Conservation (phyloP, 1,140 invertebrate species). For the Philopotamus ludificatus region DNA sequence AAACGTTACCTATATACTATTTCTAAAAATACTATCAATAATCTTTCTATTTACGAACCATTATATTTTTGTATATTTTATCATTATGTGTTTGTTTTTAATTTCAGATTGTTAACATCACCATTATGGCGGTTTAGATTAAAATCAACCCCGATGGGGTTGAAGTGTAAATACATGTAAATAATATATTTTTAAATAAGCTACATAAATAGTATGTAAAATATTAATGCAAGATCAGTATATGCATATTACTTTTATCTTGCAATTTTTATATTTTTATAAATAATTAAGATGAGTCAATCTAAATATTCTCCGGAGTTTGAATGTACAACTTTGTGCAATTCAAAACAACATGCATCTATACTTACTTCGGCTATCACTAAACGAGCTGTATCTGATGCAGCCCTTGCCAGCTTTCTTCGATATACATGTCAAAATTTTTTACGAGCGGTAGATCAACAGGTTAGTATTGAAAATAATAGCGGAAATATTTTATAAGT, state of each 20-base stretch:
- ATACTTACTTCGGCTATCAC: conserved; percentile 61
- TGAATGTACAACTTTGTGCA: conserved; percentile 59
- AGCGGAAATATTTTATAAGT: background rate
- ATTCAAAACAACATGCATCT: conserved; percentile 62
- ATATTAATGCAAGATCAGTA: background rate
- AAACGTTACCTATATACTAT: background rate
- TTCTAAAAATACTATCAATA: too few species aligned
- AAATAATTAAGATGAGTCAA: conserved; percentile 47
- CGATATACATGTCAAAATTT: conserved; percentile 61
- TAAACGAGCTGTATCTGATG: conserved; percentile 57
- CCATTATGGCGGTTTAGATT: conserved; percentile 50
- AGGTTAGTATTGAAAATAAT: conserved; percentile 43
- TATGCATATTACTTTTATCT: conserved; percentile 13
- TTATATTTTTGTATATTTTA: background rate
- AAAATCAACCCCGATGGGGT: conserved; percentile 34
- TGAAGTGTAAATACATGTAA: conserved; percentile 13
- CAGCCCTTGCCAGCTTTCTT: conserved; percentile 59
- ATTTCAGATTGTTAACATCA: conserved; percentile 47
- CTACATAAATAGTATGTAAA: background rate
- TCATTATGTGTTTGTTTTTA: conserved; percentile 18
- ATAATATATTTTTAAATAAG: conserved; percentile 10
- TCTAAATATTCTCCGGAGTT: conserved; percentile 39
- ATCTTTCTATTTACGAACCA: too few species aligned
- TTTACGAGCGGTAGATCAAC: conserved; percentile 56
- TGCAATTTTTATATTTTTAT: conserved; percentile 5